Conservation (phyloP, 2,888 invertebrate genomes). For the Cheilosia soror region DNA sequence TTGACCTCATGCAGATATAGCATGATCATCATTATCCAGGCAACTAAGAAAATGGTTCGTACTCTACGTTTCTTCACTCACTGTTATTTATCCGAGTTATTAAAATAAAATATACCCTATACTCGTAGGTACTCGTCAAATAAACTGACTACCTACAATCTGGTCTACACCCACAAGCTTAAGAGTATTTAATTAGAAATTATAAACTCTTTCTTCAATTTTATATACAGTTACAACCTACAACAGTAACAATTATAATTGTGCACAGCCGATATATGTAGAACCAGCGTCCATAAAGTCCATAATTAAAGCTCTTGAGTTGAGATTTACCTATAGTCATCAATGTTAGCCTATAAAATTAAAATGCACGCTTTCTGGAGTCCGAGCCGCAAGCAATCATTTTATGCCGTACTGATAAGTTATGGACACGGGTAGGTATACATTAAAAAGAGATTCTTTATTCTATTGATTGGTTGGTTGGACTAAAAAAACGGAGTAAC, state of each 20-base stretch:
- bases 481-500: slow-evolving; percentile 22
- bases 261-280: slow-evolving; percentile 20
- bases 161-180: background rate
- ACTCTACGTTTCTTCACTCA: too few relatives aligned
- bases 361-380: slow-evolving; percentile 4
- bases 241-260: slow-evolving; percentile 17
- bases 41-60: too few relatives aligned
- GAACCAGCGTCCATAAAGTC: slow-evolving; percentile 25
- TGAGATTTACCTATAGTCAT: slow-evolving; percentile 13
- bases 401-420: slow-evolving; percentile 29
- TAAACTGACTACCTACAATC: background rate
- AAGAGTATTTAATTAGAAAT: slow-evolving; percentile 10
- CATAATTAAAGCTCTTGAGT: slow-evolving; percentile 52
- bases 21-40: too few relatives aligned
- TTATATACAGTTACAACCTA: slow-evolving; percentile 44
- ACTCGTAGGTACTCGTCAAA: background rate
- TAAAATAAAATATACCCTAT: too few relatives aligned
- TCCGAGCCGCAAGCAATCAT: slow-evolving; percentile 22
- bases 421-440: slow-evolving; percentile 8
- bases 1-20: too few relatives aligned
- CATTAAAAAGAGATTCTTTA: slow-evolving; percentile 38
- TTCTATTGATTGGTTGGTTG: slow-evolving; percentile 20
- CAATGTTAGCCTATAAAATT: slow-evolving; percentile 7
- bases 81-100: too few relatives aligned
- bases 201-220: slow-evolving; percentile 23